phyloP scores from a whole-genome alignment of 2,797 vertebrate genomes.

The Cephalopachus bancanus region DNA sequence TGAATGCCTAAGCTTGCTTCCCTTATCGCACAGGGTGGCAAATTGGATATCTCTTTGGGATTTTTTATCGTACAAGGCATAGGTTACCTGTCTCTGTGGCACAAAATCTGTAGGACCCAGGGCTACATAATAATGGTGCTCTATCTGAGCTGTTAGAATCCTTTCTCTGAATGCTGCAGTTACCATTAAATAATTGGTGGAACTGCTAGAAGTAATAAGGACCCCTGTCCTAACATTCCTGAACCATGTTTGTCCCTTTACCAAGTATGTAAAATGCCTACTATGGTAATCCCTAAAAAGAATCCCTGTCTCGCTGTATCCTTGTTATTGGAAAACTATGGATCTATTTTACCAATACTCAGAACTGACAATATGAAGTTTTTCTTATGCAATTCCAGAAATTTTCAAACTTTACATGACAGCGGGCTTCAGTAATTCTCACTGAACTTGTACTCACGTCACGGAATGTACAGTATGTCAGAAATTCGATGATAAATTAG shows the following conservation, averaged over 20 bases:
- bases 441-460: background rate
- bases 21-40: rapidly evolving
- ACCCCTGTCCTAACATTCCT: background rate
- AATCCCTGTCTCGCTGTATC: background rate
- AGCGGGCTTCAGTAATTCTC: background rate
- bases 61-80: background rate
- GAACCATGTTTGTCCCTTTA: background rate
- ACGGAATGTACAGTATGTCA: background rate
- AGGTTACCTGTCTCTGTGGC: background rate
- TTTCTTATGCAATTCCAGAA: background rate
- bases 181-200: background rate
- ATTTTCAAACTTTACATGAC: background rate
- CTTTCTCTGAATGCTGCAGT: background rate
- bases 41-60: background rate
- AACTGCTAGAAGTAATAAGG: background rate
- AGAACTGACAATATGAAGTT: background rate
- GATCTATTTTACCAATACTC: background rate
- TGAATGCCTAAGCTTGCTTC: background rate
- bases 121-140: background rate
- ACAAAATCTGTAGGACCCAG: background rate
- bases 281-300: background rate
- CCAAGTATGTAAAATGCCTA: background rate
- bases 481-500: conserved; percentile 34
- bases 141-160: background rate
- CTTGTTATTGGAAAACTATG: background rate